Evolutionary conservation across 2,113 vertebrate genomes (phyloP), one percentile per base, ranked within the genome.

Genomic region (Myrmecobius fasciatus): DNA sequence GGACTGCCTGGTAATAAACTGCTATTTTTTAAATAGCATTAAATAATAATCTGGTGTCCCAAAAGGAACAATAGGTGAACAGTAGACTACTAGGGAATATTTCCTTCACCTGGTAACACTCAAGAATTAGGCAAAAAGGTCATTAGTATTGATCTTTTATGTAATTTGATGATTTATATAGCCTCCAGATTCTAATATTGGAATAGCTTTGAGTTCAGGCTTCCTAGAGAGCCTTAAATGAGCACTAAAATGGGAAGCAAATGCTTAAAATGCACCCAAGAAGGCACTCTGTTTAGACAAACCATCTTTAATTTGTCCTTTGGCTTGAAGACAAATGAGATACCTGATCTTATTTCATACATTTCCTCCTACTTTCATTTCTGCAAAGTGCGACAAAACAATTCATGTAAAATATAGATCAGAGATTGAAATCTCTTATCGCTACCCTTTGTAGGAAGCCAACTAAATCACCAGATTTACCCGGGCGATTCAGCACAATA

Each of bases 371-470:
- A 90, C 3, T 93, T 91, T 95, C 9, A 8, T 94, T 97, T 94
- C 90, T 96, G 12, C n/a, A 97, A 83, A 52, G 12, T 95, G 93
- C 1, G 92, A 95, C 46, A 96, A 94, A 48, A 2, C 0, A 94
- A 67, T 94, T 96, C 60, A 94, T 94, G 31, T 92, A 96, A 95
- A 89, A 83, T 83, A 83, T 83, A 83, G 36, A 83, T 83, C 67
- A 83, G 67, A 95, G 46, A 95, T 92, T 91, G 92, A 96, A 97
- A 89, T 92, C 36, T 97, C 56, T 97, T 53, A 93, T 89, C 14
- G 17, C 28, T 14, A 2, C 24, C 93, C 91, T 94, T 94, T 94
- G 47, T 43, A 8, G 8, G 36, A 11, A 90, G 91, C 95, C 67
- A 83, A 83, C 67, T 83, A 83, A 83, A 94, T 12, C 92, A 54